Percentiles rank a stretch among this genome's conserved stretches.
Evolutionary conservation across 2,888 invertebrate genomes (phyloP).

Genomic region (Harpagoxenus sublaevis): DNA sequence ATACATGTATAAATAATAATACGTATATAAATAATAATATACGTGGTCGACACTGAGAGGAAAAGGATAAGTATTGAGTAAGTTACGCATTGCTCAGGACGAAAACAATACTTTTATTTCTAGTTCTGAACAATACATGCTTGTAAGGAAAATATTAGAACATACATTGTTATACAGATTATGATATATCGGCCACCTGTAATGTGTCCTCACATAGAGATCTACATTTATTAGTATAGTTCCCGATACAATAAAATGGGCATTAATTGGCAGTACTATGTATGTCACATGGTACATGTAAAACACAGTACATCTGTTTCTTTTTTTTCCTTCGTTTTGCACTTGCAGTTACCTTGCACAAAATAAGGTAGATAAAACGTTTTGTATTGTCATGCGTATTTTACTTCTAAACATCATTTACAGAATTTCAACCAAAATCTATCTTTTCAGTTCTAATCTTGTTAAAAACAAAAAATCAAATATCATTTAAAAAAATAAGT

Average conservation of each 20-base stretch:
- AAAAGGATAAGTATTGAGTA: slow-evolving; percentile 73
- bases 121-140: slow-evolving; percentile 74
- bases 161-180: slow-evolving; percentile 64
- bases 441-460: slow-evolving; percentile 18
- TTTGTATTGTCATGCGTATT: slow-evolving; percentile 24
- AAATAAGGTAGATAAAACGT: slow-evolving; percentile 34
- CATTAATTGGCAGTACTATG: slow-evolving; percentile 48
- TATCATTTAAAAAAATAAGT: slow-evolving; percentile 29
- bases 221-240: slow-evolving; percentile 54
- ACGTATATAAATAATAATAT: background rate
- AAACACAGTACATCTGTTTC: slow-evolving; percentile 52
- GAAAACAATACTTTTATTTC: slow-evolving; percentile 82
- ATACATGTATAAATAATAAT: slow-evolving; percentile 41
- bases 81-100: slow-evolving; percentile 74
- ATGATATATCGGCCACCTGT: slow-evolving; percentile 57
- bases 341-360: slow-evolving; percentile 9
- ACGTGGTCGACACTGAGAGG: slow-evolving; percentile 60
- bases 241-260: slow-evolving; percentile 47
- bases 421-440: background rate
- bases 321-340: background rate
- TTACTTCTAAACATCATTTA: slow-evolving; percentile 12
- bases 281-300: slow-evolving; percentile 43
- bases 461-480: slow-evolving; percentile 12
- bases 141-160: slow-evolving; percentile 65
- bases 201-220: slow-evolving; percentile 46